phyloP scores from a whole-genome alignment of 2,888 invertebrate genomes.

The Tineola bisselliella region DNA sequence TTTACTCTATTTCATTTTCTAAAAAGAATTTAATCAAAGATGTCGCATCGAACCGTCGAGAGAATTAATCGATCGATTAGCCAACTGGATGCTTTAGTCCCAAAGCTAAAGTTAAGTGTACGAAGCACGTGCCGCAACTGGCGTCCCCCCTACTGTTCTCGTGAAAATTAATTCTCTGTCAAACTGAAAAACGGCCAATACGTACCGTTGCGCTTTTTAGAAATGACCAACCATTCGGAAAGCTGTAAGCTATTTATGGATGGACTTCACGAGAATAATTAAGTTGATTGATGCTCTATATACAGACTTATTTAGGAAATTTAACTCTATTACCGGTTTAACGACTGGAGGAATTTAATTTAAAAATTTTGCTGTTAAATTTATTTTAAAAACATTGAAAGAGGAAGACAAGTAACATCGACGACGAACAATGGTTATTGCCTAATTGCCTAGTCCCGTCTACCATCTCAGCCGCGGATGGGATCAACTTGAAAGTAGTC shows the following conservation, averaged over 20 bases:
- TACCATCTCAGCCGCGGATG: no score
- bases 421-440: no score
- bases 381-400: no score
- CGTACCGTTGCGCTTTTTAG: not conserved
- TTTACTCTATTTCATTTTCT: not conserved
- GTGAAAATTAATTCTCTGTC: conserved; percentile 13
- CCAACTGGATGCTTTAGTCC: conserved; percentile 37
- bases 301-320: not conserved
- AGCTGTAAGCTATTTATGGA: not conserved
- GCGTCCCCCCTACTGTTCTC: conserved; percentile 4
- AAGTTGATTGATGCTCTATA: not conserved
- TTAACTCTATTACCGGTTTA: not conserved
- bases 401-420: no score
- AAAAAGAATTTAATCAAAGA: conserved; percentile 10
- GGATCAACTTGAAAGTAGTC: no score
- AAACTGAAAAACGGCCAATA: conserved; percentile 12
- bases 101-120: conserved; percentile 30
- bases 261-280: not conserved
- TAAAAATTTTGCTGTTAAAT: no score
- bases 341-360: no score
- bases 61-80: conserved; percentile 64
- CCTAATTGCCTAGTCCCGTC: no score
- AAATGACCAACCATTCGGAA: conserved; percentile 3
- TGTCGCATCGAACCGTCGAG: conserved; percentile 38
- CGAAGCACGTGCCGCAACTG: conserved; percentile 9